Percentiles rank a stretch among this genome's conserved stretches.
These are phyloP conservation scores for Puma concolor DNA, from an alignment of 2,113 vertebrate genomes.

Conservation along the genomic window DNA sequence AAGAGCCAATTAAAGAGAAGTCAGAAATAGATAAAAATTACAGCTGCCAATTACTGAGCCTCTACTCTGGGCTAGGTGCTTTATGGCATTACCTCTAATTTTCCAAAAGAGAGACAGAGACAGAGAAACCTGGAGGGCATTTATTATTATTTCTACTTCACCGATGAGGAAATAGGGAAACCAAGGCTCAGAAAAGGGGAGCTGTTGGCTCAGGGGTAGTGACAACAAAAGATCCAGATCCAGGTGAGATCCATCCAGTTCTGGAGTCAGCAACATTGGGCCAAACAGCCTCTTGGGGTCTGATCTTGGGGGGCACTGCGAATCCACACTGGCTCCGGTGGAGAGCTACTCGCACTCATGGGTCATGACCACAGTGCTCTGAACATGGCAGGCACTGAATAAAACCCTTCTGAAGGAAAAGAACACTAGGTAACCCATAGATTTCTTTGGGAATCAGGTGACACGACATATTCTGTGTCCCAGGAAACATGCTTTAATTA, in stretches of 20 bases:
- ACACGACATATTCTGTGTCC: not conserved
- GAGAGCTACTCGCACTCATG: not conserved
- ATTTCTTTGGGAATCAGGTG: too few species aligned
- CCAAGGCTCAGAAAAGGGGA: not conserved
- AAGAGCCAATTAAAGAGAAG: not conserved
- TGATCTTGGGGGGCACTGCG: not conserved
- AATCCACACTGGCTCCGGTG: not conserved
- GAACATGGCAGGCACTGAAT: rapidly evolving
- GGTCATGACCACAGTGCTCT: not conserved
- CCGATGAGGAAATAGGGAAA: not conserved
- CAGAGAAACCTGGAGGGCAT: not conserved
- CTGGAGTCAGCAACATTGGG: rapidly evolving
- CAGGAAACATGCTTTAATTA: not conserved
- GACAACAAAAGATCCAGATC: not conserved
- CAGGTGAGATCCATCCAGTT: not conserved
- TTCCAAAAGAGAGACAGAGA: not conserved
- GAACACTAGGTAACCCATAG: not conserved
- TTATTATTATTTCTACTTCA: not conserved
- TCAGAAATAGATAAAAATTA: not conserved
- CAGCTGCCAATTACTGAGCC: not conserved
- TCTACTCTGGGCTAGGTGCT: not conserved
- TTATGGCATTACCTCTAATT: not conserved
- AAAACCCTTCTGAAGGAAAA: not conserved
- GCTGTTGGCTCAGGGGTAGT: not conserved
- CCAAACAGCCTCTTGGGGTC: not conserved